Conservation (phyloP, 2,888 invertebrate genomes). For the Xiphydria camelus region DNA sequence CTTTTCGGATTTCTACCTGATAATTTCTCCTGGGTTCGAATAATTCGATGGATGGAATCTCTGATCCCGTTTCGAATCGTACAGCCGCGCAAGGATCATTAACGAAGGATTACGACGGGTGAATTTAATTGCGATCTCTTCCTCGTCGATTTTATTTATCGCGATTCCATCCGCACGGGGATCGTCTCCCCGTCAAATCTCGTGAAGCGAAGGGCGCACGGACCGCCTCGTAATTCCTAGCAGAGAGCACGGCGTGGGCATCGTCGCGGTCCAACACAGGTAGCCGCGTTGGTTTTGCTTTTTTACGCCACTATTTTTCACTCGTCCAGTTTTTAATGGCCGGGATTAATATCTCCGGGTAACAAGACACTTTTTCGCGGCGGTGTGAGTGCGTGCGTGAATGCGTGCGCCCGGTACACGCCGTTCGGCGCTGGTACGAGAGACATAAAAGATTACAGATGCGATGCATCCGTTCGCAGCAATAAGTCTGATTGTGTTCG, state of each 20-base stretch:
- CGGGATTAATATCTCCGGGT: slow-evolving; percentile 56
- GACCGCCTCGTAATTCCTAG: slow-evolving; percentile 1
- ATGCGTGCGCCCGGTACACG: slow-evolving; percentile 24
- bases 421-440: slow-evolving; percentile 20
- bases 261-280: slow-evolving; percentile 42
- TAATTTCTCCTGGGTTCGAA: no score
- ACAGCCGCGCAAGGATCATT: no score
- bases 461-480: slow-evolving; percentile 55
- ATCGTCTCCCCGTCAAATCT: background rate
- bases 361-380: slow-evolving; percentile 54
- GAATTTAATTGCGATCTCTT: no score
- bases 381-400: slow-evolving; percentile 28
- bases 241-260: slow-evolving; percentile 6
- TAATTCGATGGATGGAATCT: no score
- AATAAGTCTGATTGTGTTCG: slow-evolving; percentile 56
- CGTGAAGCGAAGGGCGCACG: background rate
- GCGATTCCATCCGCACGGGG: no score
- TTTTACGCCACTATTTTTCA: slow-evolving; percentile 54
- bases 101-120: no score
- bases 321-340: slow-evolving; percentile 56
- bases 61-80: no score
- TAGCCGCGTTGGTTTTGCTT: slow-evolving; percentile 39
- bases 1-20: no score
- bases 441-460: slow-evolving; percentile 54
- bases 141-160: no score